These are phyloP conservation scores for Dermatemys mawii DNA, from an alignment of 2,113 vertebrate genomes.

Conservation along the genomic window DNA sequence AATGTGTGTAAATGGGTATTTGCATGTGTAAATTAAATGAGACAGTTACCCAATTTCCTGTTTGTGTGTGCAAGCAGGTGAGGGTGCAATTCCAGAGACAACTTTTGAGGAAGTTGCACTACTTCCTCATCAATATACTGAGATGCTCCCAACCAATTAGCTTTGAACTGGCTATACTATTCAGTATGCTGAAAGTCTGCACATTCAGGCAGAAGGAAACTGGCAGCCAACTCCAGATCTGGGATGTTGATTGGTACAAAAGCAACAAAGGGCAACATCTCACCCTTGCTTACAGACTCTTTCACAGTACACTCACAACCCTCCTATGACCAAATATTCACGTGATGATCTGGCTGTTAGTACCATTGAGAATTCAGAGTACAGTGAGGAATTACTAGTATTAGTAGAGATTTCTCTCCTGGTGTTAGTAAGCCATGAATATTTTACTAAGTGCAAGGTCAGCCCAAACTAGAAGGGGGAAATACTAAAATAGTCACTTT, in stretches of 20 bases:
- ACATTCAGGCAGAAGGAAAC: neutral
- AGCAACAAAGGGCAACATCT: neutral
- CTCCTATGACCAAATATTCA: neutral
- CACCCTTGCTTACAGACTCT: neutral
- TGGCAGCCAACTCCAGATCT: neutral
- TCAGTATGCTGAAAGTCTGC: neutral
- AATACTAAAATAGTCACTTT: neutral
- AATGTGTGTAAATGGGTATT: neutral
- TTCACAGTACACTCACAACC: neutral
- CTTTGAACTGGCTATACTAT: neutral
- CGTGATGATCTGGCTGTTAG: neutral
- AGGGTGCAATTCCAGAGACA: neutral
- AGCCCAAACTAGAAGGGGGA: neutral
- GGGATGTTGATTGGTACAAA: neutral
- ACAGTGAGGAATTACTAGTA: no score
- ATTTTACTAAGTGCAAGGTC: neutral
- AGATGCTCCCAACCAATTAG: neutral
- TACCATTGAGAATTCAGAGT: neutral
- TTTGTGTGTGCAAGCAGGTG: neutral
- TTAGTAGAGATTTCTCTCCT: neutral
- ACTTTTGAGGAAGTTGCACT: neutral
- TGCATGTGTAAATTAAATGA: neutral
- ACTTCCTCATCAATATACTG: neutral
- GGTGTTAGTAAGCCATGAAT: neutral
- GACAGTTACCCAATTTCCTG: neutral